A percentile compares a stretch with the other conserved stretches of the same genome.
These are phyloP conservation scores for Xylophagus ater DNA, from an alignment of 2,888 invertebrate species.

Conservation along the genomic window DNA sequence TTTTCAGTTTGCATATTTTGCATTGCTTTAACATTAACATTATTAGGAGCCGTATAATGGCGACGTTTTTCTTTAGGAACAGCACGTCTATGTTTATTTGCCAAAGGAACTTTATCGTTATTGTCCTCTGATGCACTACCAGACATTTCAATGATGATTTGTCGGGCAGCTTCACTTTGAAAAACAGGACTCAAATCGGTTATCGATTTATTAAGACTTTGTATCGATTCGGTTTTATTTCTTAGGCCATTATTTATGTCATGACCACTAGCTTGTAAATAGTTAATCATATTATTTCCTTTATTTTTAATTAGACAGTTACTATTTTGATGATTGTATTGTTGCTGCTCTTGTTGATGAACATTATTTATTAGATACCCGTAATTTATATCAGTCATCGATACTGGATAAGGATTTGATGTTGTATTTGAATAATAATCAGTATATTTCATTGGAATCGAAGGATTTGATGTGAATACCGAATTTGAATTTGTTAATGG, in stretches of 20 bases:
- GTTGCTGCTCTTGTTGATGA: conserved; percentile 31
- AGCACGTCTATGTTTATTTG: conserved; percentile 51
- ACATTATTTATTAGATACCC: too few relatives aligned
- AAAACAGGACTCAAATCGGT: conserved; percentile 65
- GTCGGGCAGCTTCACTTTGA: conserved; percentile 75
- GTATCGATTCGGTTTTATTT: conserved; percentile 35
- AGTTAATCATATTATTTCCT: not conserved
- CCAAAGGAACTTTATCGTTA: conserved; percentile 41
- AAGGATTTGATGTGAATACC: conserved; percentile 10
- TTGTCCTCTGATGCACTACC: conserved; percentile 40
- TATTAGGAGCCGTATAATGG: conserved; percentile 79
- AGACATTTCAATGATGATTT: conserved; percentile 72
- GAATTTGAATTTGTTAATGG: conserved; percentile 3
- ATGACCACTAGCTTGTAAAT: not conserved
- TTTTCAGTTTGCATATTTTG: conserved; percentile 45
- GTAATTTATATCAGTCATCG: conserved; percentile 33
- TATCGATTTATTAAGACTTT: conserved; percentile 36
- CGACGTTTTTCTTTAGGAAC: conserved; percentile 73
- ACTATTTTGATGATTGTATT: conserved; percentile 10
- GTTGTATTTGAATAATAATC: conserved; percentile 22
- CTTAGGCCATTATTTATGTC: conserved; percentile 6
- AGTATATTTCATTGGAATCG: conserved; percentile 20
- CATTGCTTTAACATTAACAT: conserved; percentile 50
- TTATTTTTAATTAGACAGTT: too few relatives aligned
- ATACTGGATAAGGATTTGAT: conserved; percentile 20